These are phyloP conservation scores for Syrrhaptes paradoxus DNA, from an alignment of 2,113 vertebrate species.

Conservation along the genomic window DNA sequence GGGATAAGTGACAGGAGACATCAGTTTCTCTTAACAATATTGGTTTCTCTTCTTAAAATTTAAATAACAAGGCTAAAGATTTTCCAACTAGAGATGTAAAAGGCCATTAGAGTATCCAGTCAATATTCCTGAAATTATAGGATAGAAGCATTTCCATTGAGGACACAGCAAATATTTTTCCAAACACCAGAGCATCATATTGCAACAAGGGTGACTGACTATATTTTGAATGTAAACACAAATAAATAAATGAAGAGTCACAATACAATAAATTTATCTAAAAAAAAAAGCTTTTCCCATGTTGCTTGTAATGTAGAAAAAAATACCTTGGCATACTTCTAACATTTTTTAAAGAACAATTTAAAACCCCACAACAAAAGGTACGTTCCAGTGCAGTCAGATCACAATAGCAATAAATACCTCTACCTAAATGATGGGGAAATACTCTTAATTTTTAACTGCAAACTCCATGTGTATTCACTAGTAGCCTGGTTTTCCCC, in stretches of 20 bases:
- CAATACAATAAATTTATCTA: background rate
- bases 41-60: conserved; percentile 55
- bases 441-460: background rate
- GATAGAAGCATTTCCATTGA: background rate
- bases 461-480: background rate
- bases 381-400: background rate
- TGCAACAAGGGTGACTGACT: background rate
- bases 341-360: background rate
- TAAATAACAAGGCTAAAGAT: conserved; percentile 51
- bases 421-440: background rate
- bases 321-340: background rate
- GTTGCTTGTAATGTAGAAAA: background rate
- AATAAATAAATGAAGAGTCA: background rate
- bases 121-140: conserved; percentile 52
- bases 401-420: background rate
- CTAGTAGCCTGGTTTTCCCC: background rate
- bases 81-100: conserved; percentile 33
- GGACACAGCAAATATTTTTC: background rate
- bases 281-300: background rate
- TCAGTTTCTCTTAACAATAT: conserved; percentile 32
- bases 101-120: conserved; percentile 34
- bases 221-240: background rate
- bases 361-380: background rate
- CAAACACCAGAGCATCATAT: background rate
- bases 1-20: conserved; percentile 34